Evolutionary conservation across 2,888 invertebrate genomes (phyloP).

Genomic region (Tuta absoluta): DNA sequence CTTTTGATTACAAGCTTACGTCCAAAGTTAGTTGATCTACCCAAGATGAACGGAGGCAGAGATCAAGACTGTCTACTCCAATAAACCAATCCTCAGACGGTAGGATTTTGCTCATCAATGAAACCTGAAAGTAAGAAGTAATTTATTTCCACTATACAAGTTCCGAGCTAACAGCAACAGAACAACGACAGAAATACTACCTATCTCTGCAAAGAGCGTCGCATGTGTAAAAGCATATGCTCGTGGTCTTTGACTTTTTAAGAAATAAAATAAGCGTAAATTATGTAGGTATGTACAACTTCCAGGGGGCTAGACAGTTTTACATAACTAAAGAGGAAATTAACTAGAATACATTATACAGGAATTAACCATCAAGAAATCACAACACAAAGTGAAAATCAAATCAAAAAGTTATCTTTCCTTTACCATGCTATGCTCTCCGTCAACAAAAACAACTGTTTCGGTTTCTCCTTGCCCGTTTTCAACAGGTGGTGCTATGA

Average conservation of each 20-base stretch:
- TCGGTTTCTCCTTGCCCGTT: conserved; percentile 87
- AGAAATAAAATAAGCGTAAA: too few relatives aligned
- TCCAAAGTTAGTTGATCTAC: conserved; percentile 77
- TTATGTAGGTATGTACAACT: too few relatives aligned
- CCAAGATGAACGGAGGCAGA: conserved; percentile 82
- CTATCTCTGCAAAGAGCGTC: too few relatives aligned
- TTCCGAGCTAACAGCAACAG: too few relatives aligned
- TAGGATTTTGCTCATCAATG: conserved; percentile 79
- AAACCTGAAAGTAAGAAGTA: conserved; percentile 69
- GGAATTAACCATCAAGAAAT: too few relatives aligned
- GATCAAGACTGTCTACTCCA: conserved; percentile 82
- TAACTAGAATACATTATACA: too few relatives aligned
- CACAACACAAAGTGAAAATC: too few relatives aligned
- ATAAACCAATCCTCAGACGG: conserved; percentile 87
- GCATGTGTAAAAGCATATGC: too few relatives aligned
- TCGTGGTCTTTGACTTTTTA: too few relatives aligned
- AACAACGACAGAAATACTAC: too few relatives aligned
- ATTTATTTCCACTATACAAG: neutral
- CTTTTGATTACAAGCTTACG: conserved; percentile 49
- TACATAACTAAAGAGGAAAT: too few relatives aligned
- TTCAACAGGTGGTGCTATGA: conserved; percentile 87
- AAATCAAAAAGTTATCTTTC: neutral
- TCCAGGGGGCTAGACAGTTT: too few relatives aligned
- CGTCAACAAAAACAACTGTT: conserved; percentile 93
- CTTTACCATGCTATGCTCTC: conserved; percentile 89